Evolutionary conservation across 1,140 invertebrate species (phyloP), one percentile per base, ranked within the genome.

Genomic region (Carposina sasakii): DNA sequence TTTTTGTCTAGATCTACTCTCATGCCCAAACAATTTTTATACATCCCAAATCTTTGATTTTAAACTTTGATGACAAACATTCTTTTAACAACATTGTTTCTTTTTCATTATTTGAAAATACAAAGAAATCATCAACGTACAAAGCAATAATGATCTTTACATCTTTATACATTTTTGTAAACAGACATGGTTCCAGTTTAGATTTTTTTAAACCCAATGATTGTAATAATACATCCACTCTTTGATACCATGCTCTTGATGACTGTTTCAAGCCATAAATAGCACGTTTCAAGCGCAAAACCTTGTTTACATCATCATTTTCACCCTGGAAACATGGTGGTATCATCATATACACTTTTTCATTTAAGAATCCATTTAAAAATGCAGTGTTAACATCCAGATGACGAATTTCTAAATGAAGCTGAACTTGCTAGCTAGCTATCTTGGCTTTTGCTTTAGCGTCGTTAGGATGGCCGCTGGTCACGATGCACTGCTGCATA

Each of bases 51-150:
- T 46, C 17, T 31, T 31, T 24, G 6, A 31, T 15, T 34, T 40
- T 40, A 40, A 40, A 40, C 20, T 40, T 13, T 6, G 6, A 10
- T 19, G 6, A 10, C 15, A 40, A 21, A 30, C 24, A 4, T 10
- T 44, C 15, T 19, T 44, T 44, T 30, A 44, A 44, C 12, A 28
- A 31, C 22, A 17, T 31, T 3, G 12, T 44, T 31, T 44, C 42
- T 17, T 51, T 10, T 19, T 40, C 10, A 46, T 58, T 48, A 48
- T 65, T 67, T 22, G 46, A 67, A 50, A 55, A 67, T 21, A 72
- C 39, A 12, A 76, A 57, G 33, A 67, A 55, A 56, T 76, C 68
- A 60, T 72, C 66, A 8, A 76, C 71, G 60, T 62, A 70, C 20
- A 72, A 34, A 34, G 60, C 41, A 6, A 71, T 30, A 21, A 59